Conservation (phyloP, 2,888 invertebrate genomes). For the Diarsia rubi region DNA sequence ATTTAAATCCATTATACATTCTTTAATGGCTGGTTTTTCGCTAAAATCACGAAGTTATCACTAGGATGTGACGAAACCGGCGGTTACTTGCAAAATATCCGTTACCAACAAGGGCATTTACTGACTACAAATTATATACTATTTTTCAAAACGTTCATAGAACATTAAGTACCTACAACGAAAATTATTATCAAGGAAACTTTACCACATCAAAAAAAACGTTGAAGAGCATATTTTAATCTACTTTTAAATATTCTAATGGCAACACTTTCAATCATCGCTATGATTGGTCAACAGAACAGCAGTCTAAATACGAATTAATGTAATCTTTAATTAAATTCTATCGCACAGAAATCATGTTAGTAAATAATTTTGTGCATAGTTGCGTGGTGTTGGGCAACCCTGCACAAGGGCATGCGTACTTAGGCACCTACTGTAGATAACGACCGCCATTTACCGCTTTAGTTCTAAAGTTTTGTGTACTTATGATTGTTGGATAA, state of each 20-base stretch:
- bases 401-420: slow-evolving; percentile 68
- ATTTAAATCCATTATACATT: neutral
- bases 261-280: neutral
- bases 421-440: slow-evolving; percentile 30
- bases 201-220: slow-evolving; percentile 13
- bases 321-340: slow-evolving; percentile 47
- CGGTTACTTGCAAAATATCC: slow-evolving; percentile 62
- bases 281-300: slow-evolving; percentile 40
- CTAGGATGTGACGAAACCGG: slow-evolving; percentile 59
- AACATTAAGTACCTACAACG: slow-evolving; percentile 8
- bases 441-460: slow-evolving; percentile 21
- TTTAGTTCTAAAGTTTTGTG: slow-evolving; percentile 43
- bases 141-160: slow-evolving; percentile 52
- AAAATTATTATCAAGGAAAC: slow-evolving; percentile 38
- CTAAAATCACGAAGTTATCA: slow-evolving; percentile 26
- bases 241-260: slow-evolving; percentile 11
- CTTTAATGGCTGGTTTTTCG: neutral
- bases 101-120: slow-evolving; percentile 57
- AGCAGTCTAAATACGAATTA: slow-evolving; percentile 17
- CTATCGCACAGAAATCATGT: slow-evolving; percentile 26
- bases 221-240: neutral
- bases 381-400: slow-evolving; percentile 64
- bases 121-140: slow-evolving; percentile 48
- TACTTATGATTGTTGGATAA: slow-evolving; percentile 26
- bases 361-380: slow-evolving; percentile 26